These are phyloP conservation scores for Periophthalmus modestus DNA, from an alignment of 2,113 vertebrate genomes.

Conservation along the genomic window DNA sequence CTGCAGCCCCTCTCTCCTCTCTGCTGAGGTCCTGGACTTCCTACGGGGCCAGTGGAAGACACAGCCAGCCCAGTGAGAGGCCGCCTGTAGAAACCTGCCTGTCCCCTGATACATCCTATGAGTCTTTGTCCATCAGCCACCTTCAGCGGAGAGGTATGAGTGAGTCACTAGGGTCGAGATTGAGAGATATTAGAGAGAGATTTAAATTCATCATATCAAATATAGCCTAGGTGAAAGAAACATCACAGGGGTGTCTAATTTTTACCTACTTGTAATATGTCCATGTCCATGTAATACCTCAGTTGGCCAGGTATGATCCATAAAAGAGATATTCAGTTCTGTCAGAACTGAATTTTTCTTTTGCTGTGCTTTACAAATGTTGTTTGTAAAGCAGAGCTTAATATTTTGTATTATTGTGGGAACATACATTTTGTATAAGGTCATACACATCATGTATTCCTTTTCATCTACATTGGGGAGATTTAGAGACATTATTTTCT, in stretches of 20 bases:
- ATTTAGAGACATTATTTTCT: not conserved
- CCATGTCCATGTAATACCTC: no score
- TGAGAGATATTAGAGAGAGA: no score
- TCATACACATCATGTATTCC: not conserved
- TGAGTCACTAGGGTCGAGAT: not conserved
- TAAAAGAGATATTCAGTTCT: no score
- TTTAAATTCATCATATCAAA: no score
- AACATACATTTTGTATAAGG: not conserved
- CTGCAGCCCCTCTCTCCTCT: slow-evolving; percentile 56
- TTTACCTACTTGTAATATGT: no score
- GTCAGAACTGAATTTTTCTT: no score
- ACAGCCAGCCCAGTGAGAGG: slow-evolving; percentile 74
- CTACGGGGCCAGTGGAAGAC: slow-evolving; percentile 69
- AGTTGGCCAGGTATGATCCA: no score
- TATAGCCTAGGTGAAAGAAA: no score
- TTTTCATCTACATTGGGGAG: not conserved
- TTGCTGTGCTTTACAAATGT: no score
- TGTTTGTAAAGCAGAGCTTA: not conserved
- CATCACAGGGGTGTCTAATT: no score
- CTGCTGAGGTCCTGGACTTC: slow-evolving; percentile 48
- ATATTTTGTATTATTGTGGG: not conserved
- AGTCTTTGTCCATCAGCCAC: slow-evolving; percentile 88
- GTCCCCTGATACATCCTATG: slow-evolving; percentile 85
- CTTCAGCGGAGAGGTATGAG: slow-evolving; percentile 89
- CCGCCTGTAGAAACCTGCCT: slow-evolving; percentile 88